Conservation (phyloP, 2,797 vertebrate genomes). For the Circus cinereus region DNA sequence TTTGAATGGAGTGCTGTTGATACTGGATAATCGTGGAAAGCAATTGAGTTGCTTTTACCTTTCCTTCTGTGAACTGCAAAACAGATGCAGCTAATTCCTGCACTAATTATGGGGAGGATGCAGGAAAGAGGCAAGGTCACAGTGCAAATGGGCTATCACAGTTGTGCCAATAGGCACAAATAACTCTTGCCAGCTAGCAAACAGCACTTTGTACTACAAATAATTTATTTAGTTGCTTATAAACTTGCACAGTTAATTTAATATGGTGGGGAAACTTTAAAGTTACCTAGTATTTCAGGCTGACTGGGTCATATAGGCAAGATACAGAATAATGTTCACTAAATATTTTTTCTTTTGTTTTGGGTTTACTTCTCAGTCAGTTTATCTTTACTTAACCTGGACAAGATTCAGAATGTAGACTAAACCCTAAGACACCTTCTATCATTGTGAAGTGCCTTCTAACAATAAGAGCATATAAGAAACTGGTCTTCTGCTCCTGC, state of each 20-base stretch:
- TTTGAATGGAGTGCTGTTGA: neutral
- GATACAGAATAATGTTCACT: neutral
- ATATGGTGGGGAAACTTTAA: neutral
- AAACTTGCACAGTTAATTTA: neutral
- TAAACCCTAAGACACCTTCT: neutral
- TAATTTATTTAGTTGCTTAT: neutral
- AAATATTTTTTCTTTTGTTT: neutral
- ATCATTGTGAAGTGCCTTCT: neutral
- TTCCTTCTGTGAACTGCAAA: neutral
- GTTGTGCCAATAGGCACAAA: neutral
- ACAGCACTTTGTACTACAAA: neutral
- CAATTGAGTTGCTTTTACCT: neutral
- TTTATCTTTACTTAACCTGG: neutral
- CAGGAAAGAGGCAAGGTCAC: neutral
- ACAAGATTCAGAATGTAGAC: neutral
- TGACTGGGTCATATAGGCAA: neutral
- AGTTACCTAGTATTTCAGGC: neutral
- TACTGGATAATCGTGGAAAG: neutral
- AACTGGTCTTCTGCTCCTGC: neutral
- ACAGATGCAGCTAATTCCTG: neutral
- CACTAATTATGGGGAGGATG: neutral
- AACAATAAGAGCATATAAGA: neutral
- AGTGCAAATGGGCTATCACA: neutral
- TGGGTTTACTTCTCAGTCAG: neutral
- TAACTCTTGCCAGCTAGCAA: neutral